A percentile compares a stretch with the other conserved stretches of the same genome.
These are phyloP conservation scores for Athetis lepigone DNA, from an alignment of 2,888 invertebrate genomes.

Conservation along the genomic window DNA sequence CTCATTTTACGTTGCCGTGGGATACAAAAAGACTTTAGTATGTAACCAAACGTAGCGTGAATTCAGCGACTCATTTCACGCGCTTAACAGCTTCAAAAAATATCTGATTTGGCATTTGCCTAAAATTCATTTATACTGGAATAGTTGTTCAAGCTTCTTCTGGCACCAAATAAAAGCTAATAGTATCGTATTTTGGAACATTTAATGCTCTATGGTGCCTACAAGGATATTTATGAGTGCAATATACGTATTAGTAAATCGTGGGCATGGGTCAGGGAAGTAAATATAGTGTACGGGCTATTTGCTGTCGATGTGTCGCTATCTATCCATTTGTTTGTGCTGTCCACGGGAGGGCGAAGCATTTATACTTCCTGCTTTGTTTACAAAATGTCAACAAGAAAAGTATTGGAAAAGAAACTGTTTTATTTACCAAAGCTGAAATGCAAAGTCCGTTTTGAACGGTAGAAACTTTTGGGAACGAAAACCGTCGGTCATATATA, in stretches of 20 bases:
- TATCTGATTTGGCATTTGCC: no score
- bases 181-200: constrained; percentile 1
- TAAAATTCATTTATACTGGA: background rate
- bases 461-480: background rate
- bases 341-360: background rate
- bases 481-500: background rate
- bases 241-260: constrained; percentile 25
- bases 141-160: background rate
- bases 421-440: no score
- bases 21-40: no score
- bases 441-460: background rate
- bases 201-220: background rate
- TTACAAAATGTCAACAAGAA: background rate
- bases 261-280: constrained; percentile 18
- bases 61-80: no score
- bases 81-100: no score
- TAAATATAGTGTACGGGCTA: constrained; percentile 38
- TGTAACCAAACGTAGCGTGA: no score
- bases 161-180: background rate
- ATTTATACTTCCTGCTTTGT: background rate
- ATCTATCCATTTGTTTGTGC: constrained; percentile 30
- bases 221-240: constrained; percentile 36
- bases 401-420: no score
- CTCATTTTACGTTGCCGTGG: no score
- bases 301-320: constrained; percentile 30